Conservation (phyloP, 2,113 vertebrate genomes). For the Hydropotes inermis region DNA sequence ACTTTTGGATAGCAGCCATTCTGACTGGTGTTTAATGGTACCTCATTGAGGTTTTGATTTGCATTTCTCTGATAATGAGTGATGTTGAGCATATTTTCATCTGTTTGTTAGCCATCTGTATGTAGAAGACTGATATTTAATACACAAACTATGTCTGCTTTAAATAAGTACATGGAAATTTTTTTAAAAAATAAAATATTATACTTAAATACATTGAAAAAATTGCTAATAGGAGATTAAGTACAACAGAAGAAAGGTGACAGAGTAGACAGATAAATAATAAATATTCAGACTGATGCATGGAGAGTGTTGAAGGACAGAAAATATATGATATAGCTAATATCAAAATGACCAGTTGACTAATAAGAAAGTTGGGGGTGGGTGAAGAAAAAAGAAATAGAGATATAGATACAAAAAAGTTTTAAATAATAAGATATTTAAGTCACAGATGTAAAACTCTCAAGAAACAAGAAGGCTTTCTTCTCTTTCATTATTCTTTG, state of each 20-base stretch:
- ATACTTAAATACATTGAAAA: neutral
- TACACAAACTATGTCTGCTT: neutral
- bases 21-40: too few relatives aligned
- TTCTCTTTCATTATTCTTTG: neutral
- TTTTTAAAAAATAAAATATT: neutral
- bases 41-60: too few relatives aligned
- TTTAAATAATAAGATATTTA: neutral
- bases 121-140: neutral
- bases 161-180: neutral
- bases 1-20: too few relatives aligned
- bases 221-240: neutral
- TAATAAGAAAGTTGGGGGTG: neutral
- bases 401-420: neutral
- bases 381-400: neutral
- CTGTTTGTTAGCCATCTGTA: too few relatives aligned
- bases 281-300: neutral
- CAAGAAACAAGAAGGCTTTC: neutral
- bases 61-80: too few relatives aligned
- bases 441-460: neutral
- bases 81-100: too few relatives aligned
- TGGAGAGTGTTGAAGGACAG: accelerated
- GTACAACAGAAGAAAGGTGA: neutral
- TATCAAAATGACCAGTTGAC: neutral
- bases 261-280: neutral
- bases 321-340: neutral